Percentiles rank a stretch among this genome's conserved stretches.
Conservation (phyloP, 1,140 invertebrate species). For the Phymastichus coffea region DNA sequence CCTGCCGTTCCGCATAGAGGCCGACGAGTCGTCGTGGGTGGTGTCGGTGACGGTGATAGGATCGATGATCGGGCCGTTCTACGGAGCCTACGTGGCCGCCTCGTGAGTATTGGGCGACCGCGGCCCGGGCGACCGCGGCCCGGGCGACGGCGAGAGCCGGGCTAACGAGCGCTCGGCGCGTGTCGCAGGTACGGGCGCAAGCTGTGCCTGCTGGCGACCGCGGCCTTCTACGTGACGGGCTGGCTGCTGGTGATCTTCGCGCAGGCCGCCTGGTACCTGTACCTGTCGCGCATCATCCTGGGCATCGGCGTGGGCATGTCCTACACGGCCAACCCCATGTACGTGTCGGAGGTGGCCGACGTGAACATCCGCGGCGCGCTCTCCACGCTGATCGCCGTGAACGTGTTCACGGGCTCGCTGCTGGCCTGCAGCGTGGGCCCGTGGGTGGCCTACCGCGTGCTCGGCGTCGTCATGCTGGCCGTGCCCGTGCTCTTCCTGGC, state of each 20-base stretch:
- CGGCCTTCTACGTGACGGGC: constrained; percentile 66
- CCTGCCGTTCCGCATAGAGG: constrained; percentile 42
- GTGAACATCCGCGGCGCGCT: constrained; percentile 69
- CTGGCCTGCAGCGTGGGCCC: constrained; percentile 69
- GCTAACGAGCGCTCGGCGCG: constrained; percentile 49
- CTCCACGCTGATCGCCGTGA: constrained; percentile 68
- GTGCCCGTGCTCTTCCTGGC: constrained; percentile 64
- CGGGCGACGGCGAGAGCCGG: constrained; percentile 68
- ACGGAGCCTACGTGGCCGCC: constrained; percentile 50
- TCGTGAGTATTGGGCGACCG: constrained; percentile 47
- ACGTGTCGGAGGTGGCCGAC: constrained; percentile 69
- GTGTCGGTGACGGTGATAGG: constrained; percentile 53
- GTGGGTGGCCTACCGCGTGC: constrained; percentile 60
- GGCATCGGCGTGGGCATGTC: constrained; percentile 72
- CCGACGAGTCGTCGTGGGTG: constrained; percentile 48
- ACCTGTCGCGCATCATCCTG: constrained; percentile 60
- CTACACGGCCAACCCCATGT: constrained; percentile 71
- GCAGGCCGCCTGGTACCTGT: constrained; percentile 55
- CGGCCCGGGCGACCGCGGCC: constrained; percentile 65
- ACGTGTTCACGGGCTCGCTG: constrained; percentile 67
- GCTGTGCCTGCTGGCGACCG: constrained; percentile 63
- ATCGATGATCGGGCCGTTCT: constrained; percentile 55
- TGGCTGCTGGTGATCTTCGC: constrained; percentile 68
- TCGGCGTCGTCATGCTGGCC: constrained; percentile 58
- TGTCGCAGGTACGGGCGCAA: constrained; percentile 68